Conservation (phyloP, 2,113 vertebrate genomes). For the Stigmatopora nigra region DNA sequence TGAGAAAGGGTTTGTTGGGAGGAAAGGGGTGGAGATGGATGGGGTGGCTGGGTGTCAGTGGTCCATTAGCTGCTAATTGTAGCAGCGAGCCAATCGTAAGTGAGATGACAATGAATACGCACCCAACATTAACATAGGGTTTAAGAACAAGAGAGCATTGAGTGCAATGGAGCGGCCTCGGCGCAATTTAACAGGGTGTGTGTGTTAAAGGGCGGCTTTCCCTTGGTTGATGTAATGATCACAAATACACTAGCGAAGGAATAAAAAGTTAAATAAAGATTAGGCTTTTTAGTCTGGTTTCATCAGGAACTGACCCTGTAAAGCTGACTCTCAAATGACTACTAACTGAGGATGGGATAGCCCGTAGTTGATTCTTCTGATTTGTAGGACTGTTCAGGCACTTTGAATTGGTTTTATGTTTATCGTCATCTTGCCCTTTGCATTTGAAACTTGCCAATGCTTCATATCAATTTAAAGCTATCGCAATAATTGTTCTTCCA, state of each 20-base stretch:
- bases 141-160: constrained; percentile 48
- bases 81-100: constrained; percentile 58
- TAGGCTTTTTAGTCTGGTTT: neutral
- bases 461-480: constrained; percentile 1
- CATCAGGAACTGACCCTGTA: neutral
- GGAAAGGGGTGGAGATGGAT: constrained; percentile 26
- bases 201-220: neutral
- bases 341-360: neutral
- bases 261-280: neutral
- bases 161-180: constrained; percentile 14
- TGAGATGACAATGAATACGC: constrained; percentile 57
- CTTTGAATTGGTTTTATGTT: neutral
- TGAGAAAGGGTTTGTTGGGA: constrained; percentile 27
- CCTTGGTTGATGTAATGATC: neutral
- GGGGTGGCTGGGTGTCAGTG: constrained; percentile 21
- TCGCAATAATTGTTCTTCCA: constrained; percentile 4
- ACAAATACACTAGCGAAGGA: neutral
- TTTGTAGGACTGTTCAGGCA: neutral
- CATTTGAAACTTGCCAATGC: constrained; percentile 8
- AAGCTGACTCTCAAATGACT: neutral
- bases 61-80: constrained; percentile 66
- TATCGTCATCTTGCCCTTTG: neutral
- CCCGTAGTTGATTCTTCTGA: too few relatives aligned
- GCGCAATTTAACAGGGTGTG: constrained; percentile 31
- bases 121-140: constrained; percentile 64